Evolutionary conservation across 2,113 vertebrate genomes (phyloP), one percentile per base, ranked within the genome.

Genomic region (Festucalex cinctus): DNA sequence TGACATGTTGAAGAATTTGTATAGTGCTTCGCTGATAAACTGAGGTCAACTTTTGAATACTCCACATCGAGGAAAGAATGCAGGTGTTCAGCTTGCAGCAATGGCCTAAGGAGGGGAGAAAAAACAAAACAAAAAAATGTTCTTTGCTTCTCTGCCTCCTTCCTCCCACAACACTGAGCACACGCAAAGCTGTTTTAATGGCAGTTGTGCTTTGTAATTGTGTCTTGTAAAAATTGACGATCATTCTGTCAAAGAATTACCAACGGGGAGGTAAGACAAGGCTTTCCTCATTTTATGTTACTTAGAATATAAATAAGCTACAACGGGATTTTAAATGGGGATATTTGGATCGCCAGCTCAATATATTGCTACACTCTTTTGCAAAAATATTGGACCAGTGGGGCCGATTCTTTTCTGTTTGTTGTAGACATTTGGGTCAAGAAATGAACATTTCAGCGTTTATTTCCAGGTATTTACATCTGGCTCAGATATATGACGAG

Each of bases 41-140:
- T 17, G 63, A 79, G 79, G 83, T 80, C 73, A 84, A 77, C 81
- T 66, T 79, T 74, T 46, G 26, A 83, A 68, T 69, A 39, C 71
- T 71, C 59, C 44, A 28, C 44, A 70, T 62, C 72, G 68, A 19
- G 43, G 28, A 66, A 68, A 57, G 59, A 79, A 75, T 81, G 73
- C 83, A 87, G 85, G 85, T 90, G 85, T 86, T 89, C 44, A 60
- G 68, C 78, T 81, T 41, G 63, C 65, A 85, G 79, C 77, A 80
- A 81, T 26, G 19, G 54, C 75, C 75, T 60, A 10, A 32, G 70
- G 73, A 26, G 44, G 43, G 61, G 12, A 10, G 28, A 35, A 46
- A 20, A n/a, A n/a, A n/a, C n/a, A n/a, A n/a, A n/a, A n/a, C n/a
- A n/a, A n/a, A n/a, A 46, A 53, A 46, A 69, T 68, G 16, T 48